A percentile compares a stretch with the other conserved stretches of the same genome.
phyloP scores from a whole-genome alignment of 2,113 vertebrate genomes.

The Myanophis thanlyinensis region DNA sequence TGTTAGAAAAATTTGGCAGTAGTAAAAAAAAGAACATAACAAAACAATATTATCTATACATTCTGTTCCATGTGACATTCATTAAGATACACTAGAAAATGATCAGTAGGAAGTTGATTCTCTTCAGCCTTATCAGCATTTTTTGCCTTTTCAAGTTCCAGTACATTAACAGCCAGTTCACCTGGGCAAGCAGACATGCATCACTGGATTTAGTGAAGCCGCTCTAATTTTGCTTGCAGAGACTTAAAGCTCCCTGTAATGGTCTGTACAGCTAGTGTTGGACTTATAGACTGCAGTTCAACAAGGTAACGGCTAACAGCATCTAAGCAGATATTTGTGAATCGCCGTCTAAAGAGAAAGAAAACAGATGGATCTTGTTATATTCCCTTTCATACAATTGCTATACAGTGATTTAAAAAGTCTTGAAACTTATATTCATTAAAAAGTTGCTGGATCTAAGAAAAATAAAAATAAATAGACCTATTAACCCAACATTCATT shows the following conservation, averaged over 20 bases:
- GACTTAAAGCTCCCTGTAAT: constrained; percentile 91
- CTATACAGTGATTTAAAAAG: neutral
- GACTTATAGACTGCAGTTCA: constrained; percentile 92
- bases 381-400: neutral
- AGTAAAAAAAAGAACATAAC: constrained; percentile 34
- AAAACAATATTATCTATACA: constrained; percentile 49
- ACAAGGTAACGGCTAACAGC: constrained; percentile 93
- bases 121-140: constrained; percentile 25
- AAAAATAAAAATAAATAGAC: neutral
- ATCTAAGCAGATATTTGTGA: constrained; percentile 92
- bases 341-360: constrained; percentile 77
- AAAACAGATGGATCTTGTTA: neutral
- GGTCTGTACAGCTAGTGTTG: constrained; percentile 79
- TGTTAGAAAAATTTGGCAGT: constrained; percentile 39
- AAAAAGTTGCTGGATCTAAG: neutral
- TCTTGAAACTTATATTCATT: neutral
- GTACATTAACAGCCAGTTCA: constrained; percentile 34
- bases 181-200: neutral
- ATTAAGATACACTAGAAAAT: constrained; percentile 35
- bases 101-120: constrained; percentile 10
- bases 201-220: constrained; percentile 78
- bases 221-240: constrained; percentile 92
- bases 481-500: neutral
- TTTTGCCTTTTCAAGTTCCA: constrained; percentile 35
- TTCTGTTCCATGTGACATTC: constrained; percentile 40